Percentiles rank a stretch among this genome's conserved stretches.
These are phyloP conservation scores for Drosophila fungiperda DNA, from an alignment of 2,888 invertebrate genomes.

Conservation along the genomic window DNA sequence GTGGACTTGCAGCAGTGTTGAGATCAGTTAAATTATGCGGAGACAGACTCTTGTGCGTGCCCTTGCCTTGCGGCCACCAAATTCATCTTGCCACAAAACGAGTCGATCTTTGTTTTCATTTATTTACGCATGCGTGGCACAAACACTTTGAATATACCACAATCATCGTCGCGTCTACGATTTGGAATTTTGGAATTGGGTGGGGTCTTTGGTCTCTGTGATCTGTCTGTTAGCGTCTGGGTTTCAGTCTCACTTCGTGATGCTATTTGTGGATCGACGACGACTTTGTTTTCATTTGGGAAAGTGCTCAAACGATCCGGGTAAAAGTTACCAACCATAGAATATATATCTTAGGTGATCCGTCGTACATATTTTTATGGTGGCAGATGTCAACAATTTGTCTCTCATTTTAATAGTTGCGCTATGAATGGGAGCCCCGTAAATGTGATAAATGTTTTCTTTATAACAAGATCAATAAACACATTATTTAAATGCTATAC, in stretches of 20 bases:
- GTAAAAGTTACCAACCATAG: conserved; percentile 2
- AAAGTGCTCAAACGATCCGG: conserved; percentile 59
- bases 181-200: conserved; percentile 24
- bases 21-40: conserved; percentile 59
- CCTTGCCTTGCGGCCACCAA: conserved; percentile 61
- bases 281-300: conserved; percentile 73
- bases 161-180: conserved; percentile 31
- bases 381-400: not conserved
- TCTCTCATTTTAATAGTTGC: not conserved
- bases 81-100: conserved; percentile 54
- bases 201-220: not conserved
- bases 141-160: conserved; percentile 67
- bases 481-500: not conserved
- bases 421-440: not conserved
- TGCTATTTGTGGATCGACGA: conserved; percentile 69
- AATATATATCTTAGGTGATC: not conserved
- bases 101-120: conserved; percentile 58
- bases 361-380: not conserved
- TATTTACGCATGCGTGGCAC: conserved; percentile 75
- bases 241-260: conserved; percentile 50
- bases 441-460: not conserved
- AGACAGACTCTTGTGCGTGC: conserved; percentile 66
- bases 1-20: not conserved
- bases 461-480: not conserved
- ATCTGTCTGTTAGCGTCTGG: not conserved